Percentiles rank a stretch among this genome's conserved stretches.
These are phyloP conservation scores for Eira barbara DNA, from an alignment of 2,113 vertebrate species.

Conservation along the genomic window DNA sequence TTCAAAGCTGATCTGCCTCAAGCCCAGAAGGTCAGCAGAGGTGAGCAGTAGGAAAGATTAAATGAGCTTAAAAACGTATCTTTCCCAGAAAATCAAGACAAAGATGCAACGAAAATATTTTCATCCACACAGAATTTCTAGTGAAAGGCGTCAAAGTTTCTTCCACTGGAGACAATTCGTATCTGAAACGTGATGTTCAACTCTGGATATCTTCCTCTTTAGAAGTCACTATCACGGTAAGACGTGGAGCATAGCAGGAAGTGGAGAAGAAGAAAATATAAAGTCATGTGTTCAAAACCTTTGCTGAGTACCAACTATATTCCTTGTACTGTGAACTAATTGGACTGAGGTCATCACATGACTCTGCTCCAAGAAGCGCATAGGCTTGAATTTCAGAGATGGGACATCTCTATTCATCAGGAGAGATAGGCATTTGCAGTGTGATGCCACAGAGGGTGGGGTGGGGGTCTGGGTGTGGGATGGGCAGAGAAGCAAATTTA, in stretches of 20 bases:
- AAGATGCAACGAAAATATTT: not conserved
- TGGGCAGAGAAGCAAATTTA: not conserved
- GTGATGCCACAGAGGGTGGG: not conserved
- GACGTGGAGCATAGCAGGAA: not conserved
- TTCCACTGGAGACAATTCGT: not conserved
- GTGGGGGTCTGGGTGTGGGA: not conserved
- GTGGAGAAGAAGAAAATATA: not conserved
- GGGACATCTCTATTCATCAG: not conserved
- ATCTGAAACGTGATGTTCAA: not conserved
- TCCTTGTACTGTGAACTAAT: not conserved
- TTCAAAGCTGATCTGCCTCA: not conserved
- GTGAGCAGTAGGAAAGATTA: not conserved
- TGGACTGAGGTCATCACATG: not conserved
- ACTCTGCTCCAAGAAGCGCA: too few relatives aligned
- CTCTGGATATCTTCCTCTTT: not conserved
- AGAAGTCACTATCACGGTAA: not conserved
- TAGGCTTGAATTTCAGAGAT: not conserved
- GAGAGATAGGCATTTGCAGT: rapidly evolving
- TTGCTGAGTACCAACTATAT: not conserved
- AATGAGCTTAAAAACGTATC: not conserved
- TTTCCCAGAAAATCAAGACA: constrained; percentile 25
- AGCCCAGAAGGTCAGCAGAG: not conserved
- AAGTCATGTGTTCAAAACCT: not conserved
- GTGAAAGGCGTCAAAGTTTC: not conserved
- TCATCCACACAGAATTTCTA: not conserved